These are phyloP conservation scores for Chloropsis hardwickii DNA, from an alignment of 2,113 vertebrate genomes.

Conservation along the genomic window DNA sequence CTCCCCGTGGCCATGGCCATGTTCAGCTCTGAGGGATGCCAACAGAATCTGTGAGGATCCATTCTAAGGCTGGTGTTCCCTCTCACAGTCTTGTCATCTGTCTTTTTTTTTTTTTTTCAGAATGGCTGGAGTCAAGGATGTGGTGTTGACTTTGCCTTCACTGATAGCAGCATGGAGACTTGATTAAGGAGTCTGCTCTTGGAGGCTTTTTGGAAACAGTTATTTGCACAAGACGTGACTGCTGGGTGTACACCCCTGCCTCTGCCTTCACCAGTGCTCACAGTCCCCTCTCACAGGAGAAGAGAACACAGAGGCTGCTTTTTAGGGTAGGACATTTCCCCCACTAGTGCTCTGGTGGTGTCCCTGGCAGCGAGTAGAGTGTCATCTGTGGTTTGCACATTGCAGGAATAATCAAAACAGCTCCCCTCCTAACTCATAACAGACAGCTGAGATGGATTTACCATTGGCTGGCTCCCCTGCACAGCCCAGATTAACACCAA, in stretches of 20 bases:
- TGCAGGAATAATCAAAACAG: neutral
- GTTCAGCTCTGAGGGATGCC: neutral
- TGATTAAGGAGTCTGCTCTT: neutral
- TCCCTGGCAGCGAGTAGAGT: neutral
- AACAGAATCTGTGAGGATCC: neutral
- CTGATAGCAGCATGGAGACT: neutral
- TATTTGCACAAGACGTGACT: neutral
- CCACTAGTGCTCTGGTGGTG: neutral
- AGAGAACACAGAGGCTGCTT: neutral
- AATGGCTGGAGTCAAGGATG: constrained; percentile 5
- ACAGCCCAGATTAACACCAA: neutral
- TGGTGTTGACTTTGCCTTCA: neutral
- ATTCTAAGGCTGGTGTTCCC: neutral
- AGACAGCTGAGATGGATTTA: neutral
- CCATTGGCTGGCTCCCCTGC: neutral
- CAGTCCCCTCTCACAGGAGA: neutral
- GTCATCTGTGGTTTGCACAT: neutral
- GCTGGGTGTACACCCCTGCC: neutral
- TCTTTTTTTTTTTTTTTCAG: neutral
- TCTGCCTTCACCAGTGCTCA: neutral
- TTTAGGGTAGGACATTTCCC: neutral
- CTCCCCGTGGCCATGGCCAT: neutral
- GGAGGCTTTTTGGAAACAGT: neutral
- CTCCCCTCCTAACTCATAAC: neutral
- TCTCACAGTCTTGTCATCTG: neutral